phyloP scores from a whole-genome alignment of 2,113 vertebrate species.

The Riparia riparia region DNA sequence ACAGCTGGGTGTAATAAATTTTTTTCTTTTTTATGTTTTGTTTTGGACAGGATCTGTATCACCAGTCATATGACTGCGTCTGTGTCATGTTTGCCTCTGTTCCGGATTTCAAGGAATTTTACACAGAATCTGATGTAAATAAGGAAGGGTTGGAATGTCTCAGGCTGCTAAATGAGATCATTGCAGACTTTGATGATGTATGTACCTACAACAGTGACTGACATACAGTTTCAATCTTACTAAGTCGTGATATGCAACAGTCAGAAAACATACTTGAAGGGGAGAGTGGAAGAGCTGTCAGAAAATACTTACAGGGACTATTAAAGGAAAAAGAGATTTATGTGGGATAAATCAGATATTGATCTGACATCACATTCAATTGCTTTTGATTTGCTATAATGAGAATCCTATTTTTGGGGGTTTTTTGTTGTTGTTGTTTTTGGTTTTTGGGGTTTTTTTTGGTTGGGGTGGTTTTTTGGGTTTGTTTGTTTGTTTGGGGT shows the following conservation, averaged over 20 bases:
- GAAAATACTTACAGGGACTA: not conserved
- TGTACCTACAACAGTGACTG: conserved; percentile 8
- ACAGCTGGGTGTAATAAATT: not conserved
- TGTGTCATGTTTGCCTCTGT: conserved; percentile 99
- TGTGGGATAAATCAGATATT: not conserved
- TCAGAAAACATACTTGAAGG: not conserved
- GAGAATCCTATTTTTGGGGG: not conserved
- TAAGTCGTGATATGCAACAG: not conserved
- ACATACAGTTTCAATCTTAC: not conserved
- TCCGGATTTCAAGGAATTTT: conserved; percentile 99
- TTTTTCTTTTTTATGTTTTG: not conserved
- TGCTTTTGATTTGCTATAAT: not conserved
- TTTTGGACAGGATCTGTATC: conserved; percentile 89
- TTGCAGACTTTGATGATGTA: conserved; percentile 98
- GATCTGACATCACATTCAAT: not conserved
- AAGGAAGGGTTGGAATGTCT: conserved; percentile 97
- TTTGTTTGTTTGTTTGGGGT: too few species aligned
- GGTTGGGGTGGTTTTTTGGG: too few species aligned
- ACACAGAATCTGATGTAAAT: conserved; percentile 98
- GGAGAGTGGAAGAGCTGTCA: not conserved
- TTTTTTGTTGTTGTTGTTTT: too few species aligned
- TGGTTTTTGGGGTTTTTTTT: too few species aligned
- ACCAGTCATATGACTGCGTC: conserved; percentile 96
- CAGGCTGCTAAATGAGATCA: conserved; percentile 95
- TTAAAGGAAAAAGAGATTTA: not conserved